A percentile compares a stretch with the other conserved stretches of the same genome.
Evolutionary conservation across 1,140 invertebrate species (phyloP).

Genomic region (Octopus bimaculoides): DNA sequence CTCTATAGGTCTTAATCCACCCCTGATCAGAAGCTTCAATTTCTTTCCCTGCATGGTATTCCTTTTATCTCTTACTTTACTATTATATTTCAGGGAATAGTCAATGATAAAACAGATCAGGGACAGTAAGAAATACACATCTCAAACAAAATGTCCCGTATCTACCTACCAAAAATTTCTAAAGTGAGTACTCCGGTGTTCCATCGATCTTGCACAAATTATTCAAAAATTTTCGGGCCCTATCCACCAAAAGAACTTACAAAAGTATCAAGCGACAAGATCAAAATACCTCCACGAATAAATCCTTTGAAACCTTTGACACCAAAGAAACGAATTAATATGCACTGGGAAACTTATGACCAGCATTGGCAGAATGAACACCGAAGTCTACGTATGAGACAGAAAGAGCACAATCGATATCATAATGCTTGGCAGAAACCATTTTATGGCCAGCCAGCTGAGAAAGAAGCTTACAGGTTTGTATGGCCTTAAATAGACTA

Average conservation of each 20-base stretch:
- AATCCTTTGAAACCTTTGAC: conserved; percentile 48
- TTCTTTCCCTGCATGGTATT: no score
- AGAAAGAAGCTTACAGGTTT: conserved; percentile 53
- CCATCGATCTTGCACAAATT: conserved; percentile 21
- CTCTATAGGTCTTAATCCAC: no score
- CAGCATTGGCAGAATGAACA: conserved; percentile 54
- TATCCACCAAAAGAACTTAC: conserved; percentile 48
- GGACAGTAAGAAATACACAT: no score
- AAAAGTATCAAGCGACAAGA: conserved; percentile 33
- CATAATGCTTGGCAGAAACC: conserved; percentile 53
- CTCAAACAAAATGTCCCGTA: conserved; percentile 35
- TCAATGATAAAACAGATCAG: no score
- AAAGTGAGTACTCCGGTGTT: conserved; percentile 36
- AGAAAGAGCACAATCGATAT: conserved; percentile 49
- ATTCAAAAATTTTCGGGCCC: conserved; percentile 35
- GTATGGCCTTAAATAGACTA: not conserved
- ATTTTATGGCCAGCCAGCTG: conserved; percentile 52
- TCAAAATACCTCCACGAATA: conserved; percentile 41
- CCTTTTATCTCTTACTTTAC: no score
- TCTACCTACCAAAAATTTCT: conserved; percentile 24
- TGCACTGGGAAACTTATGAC: conserved; percentile 49
- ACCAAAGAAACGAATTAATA: conserved; percentile 42
- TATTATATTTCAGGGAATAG: no score
- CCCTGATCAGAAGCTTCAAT: no score
- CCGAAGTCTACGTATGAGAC: conserved; percentile 48